Evolutionary conservation across 2,888 invertebrate genomes (phyloP), one percentile per base, ranked within the genome.

Genomic region (Zelleria hepariella): DNA sequence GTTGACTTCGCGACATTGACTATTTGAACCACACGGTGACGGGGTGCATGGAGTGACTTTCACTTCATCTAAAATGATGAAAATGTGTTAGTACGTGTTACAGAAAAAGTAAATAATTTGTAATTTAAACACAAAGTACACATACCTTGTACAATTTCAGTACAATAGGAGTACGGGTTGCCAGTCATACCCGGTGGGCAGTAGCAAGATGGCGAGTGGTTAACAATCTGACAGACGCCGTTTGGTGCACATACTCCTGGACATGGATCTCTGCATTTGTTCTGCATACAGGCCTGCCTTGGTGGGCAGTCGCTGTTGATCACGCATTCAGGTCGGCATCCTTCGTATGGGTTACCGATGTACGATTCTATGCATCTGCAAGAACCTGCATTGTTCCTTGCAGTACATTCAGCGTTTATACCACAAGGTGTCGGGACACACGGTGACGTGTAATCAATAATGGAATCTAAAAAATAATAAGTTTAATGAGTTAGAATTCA

Each of bases 271-370:
- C 90, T 91, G 76, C 95, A 94, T 82, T 93, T 94, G 69, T 92
- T 92, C 77, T 94, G 92, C 26, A 94, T 90, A 70, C 95, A 95
- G 42, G 95, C 94, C 69, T 91, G 85, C 73, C 92, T 91, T 52
- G 92, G 92, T 7, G 92, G 82, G 71, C 96, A 96, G 73, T 96
- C 96, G 15, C 93, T 91, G 73, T 95, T 95, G 58, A 94, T 91
- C 5, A 94, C 90, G 77, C 96, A 96, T 80, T 96, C 95, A 0
- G 95, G 95, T 61, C 93, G 90, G 74, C 96, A 96, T 21, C 94
- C 95, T 64, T 88, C 82, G 64, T 84, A 82, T 60, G 86, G 86
- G 65, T 86, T 82, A 52, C 82, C 85, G 57, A 86, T 68, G 68
- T 91, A 93, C 61, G 89, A 86, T 23, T 92, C 90, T 52, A 92